Evolutionary conservation across 2,888 invertebrate genomes (phyloP).

Genomic region (Cerceris rybyensis): DNA sequence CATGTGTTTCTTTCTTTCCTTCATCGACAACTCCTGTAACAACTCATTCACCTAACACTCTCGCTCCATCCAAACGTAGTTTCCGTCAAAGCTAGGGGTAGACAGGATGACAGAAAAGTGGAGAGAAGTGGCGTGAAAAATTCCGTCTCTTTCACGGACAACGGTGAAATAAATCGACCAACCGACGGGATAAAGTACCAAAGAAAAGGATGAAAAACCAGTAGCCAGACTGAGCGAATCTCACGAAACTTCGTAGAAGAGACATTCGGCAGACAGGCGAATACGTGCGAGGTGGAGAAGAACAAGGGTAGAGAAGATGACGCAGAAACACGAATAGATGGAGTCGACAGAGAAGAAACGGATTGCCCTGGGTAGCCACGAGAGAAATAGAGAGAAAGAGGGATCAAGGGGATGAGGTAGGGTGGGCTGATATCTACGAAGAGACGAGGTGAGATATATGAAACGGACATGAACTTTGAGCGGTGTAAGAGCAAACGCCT

Average conservation of each 20-base stretch:
- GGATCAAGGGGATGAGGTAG: conserved; percentile 32
- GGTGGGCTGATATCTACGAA: conserved; percentile 61
- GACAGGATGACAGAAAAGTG: not conserved
- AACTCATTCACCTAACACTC: not conserved
- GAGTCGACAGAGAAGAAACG: conserved; percentile 36
- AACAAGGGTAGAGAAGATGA: conserved; percentile 11
- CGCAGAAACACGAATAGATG: conserved; percentile 12
- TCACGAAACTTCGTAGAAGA: conserved; percentile 60
- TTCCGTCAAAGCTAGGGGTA: conserved; percentile 20
- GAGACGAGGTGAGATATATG: conserved; percentile 75
- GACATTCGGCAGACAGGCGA: conserved; percentile 47
- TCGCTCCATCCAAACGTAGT: conserved; percentile 13
- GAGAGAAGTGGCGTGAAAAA: no score
- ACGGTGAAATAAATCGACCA: conserved; percentile 48
- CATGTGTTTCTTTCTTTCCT: not conserved
- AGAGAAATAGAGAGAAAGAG: conserved; percentile 21
- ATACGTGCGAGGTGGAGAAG: conserved; percentile 24
- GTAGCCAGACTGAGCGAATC: conserved; percentile 32
- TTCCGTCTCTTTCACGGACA: conserved; percentile 20
- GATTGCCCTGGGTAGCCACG: conserved; percentile 35
- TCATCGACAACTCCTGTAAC: not conserved
- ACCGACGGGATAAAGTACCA: conserved; percentile 39
- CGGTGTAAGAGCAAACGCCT: conserved; percentile 64
- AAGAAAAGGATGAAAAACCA: conserved; percentile 63
- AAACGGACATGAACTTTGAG: conserved; percentile 77